Evolutionary conservation across 2,888 invertebrate species (phyloP), one percentile per base, ranked within the genome.

Genomic region (Dolomedes plantarius): DNA sequence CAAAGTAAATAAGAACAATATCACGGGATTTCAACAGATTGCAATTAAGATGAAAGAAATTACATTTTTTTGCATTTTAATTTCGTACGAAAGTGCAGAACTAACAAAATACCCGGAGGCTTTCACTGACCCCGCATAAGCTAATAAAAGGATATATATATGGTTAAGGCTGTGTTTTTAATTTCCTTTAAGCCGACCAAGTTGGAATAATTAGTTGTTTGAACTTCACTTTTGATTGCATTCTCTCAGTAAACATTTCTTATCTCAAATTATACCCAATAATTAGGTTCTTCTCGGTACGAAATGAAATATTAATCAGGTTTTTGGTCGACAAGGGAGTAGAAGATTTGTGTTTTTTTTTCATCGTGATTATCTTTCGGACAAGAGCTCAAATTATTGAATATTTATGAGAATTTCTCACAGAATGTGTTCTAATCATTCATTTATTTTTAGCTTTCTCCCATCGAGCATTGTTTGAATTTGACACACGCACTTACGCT

Each of bases 261-360:
- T 62, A 75, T 23, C 19, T 39, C 68, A 68, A 81, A 75, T 81
- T 75, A 81, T 81, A 32, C 29, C 41, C 65, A 69, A 74, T 81
- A 75, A 81, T 75, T 81, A 74, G 74, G 56, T 75, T 69, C 69
- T 68, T 75, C 67, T 39, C 46, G 62, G 74, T 75, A 81, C 74
- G 81, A 81, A 62, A 75, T 81, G 68, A 81, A 81, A 81, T 75
- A 75, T 81, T 81, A 81, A 81, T 81, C 69, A 75, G 16, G 62
- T 32, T 65, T 67, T 73, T 67, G 36, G 62, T 56, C 56, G 62
- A n/a, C 11, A 69, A 31, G 31, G 39, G 41, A 69, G 23, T 27
- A 23, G 19, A 9, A 23, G 27, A 2, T n/a, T 19, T n/a, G n/a
- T n/a, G n/a, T n/a, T n/a, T n/a, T n/a, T 27, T 62, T 23, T 62